Percentiles rank a stretch among this genome's conserved stretches.
These are phyloP conservation scores for Antedon mediterranea DNA, from an alignment of 53 echinoderm and acorn worm genomes.

Conservation along the genomic window DNA sequence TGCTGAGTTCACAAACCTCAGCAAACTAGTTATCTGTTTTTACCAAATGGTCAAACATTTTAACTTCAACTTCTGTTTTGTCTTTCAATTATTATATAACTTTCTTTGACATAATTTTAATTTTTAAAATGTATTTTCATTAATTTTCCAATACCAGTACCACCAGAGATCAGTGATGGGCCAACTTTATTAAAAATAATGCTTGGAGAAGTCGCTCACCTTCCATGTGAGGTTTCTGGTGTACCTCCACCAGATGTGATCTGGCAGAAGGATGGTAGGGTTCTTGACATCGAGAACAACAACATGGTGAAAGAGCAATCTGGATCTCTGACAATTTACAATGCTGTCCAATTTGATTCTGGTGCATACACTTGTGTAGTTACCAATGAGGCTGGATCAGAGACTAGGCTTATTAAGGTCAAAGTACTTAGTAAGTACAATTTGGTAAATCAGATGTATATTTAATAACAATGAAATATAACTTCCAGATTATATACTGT, in stretches of 20 bases:
- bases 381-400: slow-evolving; percentile 68
- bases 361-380: slow-evolving; percentile 67
- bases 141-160: slow-evolving; percentile 25
- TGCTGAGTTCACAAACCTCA: no score
- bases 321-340: slow-evolving; percentile 52
- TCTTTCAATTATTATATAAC: no score
- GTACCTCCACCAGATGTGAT: slow-evolving; percentile 22
- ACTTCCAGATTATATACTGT: no score
- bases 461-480: no score
- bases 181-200: slow-evolving; percentile 34
- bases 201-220: slow-evolving; percentile 6
- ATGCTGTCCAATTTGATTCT: slow-evolving; percentile 35
- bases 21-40: background rate
- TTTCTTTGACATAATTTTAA: no score
- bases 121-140: background rate
- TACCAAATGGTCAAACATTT: no score
- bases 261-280: slow-evolving; percentile 67
- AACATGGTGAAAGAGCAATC: slow-evolving; percentile 18
- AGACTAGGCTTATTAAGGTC: slow-evolving; percentile 35
- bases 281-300: slow-evolving; percentile 12
- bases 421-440: slow-evolving; percentile 41
- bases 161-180: slow-evolving; percentile 52
- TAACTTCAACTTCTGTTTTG: no score
- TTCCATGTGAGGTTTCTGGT: slow-evolving; percentile 9
- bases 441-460: no score